A percentile compares a stretch with the other conserved stretches of the same genome.
Evolutionary conservation across 2,113 vertebrate genomes (phyloP).

Genomic region (Seriola aureovittata): DNA sequence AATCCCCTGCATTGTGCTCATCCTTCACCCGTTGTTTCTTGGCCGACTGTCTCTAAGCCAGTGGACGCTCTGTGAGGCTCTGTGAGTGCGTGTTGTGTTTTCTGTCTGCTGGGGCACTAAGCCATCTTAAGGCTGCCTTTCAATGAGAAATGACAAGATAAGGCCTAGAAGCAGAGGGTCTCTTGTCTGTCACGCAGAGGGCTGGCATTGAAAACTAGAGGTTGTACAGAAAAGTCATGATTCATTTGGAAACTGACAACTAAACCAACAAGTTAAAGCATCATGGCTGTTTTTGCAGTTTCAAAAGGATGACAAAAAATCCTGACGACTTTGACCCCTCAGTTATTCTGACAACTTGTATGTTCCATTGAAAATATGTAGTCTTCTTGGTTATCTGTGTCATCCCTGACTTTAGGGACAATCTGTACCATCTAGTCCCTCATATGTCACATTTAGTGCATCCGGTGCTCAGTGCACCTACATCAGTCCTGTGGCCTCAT

Average conservation of each 20-base stretch:
- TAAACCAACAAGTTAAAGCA: conserved; percentile 9
- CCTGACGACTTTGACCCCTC: neutral
- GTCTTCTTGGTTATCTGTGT: neutral
- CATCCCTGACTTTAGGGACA: neutral
- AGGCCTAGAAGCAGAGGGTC: conserved; percentile 64
- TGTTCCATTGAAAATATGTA: neutral
- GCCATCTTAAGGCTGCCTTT: conserved; percentile 59
- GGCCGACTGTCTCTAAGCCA: conserved; percentile 65
- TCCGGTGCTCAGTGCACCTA: neutral
- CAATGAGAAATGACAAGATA: conserved; percentile 83
- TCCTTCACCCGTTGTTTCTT: conserved; percentile 74
- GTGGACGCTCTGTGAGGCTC: conserved; percentile 64
- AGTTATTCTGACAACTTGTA: neutral
- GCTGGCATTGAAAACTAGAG: conserved; percentile 7
- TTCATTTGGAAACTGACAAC: conserved; percentile 9
- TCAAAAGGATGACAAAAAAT: neutral
- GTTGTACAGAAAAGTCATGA: neutral
- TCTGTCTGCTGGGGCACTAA: conserved; percentile 59
- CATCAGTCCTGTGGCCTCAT: neutral
- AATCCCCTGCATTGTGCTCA: conserved; percentile 72
- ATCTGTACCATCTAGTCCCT: neutral
- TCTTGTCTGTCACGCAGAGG: conserved; percentile 43
- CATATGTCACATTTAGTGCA: neutral
- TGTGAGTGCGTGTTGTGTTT: conserved; percentile 64
- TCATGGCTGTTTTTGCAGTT: conserved; percentile 9